A percentile compares a stretch with the other conserved stretches of the same genome.
Conservation (phyloP, 2,888 invertebrate genomes). For the Eremobia ochroleuca region DNA sequence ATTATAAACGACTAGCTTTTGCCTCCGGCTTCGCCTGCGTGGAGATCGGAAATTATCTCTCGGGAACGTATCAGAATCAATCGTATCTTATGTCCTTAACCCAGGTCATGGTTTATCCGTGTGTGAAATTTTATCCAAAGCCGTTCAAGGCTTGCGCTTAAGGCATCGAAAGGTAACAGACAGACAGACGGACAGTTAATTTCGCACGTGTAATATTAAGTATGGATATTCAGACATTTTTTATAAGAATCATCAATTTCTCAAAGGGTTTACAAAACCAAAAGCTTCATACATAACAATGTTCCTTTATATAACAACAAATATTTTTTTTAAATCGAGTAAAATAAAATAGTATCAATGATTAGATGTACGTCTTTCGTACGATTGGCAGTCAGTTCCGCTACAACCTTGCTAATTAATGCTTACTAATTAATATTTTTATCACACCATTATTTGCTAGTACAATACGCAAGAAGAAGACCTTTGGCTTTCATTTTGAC, state of each 20-base stretch:
- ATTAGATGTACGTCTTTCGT: neutral
- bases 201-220: no score
- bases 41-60: neutral
- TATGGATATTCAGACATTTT: neutral
- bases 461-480: neutral
- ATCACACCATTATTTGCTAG: neutral
- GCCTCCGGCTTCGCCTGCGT: neutral
- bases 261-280: neutral
- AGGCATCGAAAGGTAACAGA: neutral
- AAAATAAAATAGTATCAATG: neutral
- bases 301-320: neutral
- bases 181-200: no score
- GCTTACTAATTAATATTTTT: neutral
- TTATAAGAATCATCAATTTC: neutral
- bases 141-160: neutral
- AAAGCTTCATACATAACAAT: neutral
- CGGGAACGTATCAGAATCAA: neutral
- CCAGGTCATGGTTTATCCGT: no score
- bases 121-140: neutral
- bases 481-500: no score
- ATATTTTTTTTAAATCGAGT: neutral
- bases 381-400: neutral
- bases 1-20: neutral
- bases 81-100: no score
- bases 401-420: neutral